Evolutionary conservation across 1,140 invertebrate species (phyloP), one percentile per base, ranked within the genome.

Genomic region (Neelides sp.): DNA sequence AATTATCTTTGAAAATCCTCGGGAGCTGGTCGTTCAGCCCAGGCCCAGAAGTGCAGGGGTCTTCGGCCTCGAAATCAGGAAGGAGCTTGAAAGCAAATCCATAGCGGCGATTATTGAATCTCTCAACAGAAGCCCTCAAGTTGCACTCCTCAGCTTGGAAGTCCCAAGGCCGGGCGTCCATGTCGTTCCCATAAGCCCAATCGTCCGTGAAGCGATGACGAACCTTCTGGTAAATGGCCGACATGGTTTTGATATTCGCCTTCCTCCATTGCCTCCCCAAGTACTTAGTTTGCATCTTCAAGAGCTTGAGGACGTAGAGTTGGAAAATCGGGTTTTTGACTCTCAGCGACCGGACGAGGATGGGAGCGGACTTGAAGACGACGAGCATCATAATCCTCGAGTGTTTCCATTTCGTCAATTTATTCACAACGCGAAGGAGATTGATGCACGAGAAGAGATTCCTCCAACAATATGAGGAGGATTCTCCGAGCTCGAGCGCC

Each of bases 221-320:
- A 46, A 89, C 94, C 77, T 97, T 98, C 44, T 91, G 83, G 69
- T 99, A 99, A 65, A 99, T 99, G 28, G 93, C 91, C 67, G 91
- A 96, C 71, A 99, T 94, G 0, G 92, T 96, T 68, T 97, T 98
- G 94, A 99, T 99, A 67, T 99, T 98, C 1, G 87, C 86, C 70
- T 98, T 98, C 4, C 96, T 76, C 96, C 96, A 99, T 64, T 98
- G 95, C 19, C 96, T 72, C 1, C 96, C 96, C 53, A 99, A 77
- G 72, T 98, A 99, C 67, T 96, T 97, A 0, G 93, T 97, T 74
- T 99, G 96, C 91, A 99, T 97, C 74, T 99, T 99, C 0, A 99
- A 69, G 27, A 98, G 71, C 69, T 99, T 99, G 35, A 99, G 73
- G 4, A 96, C 89, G 68, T 99, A 99, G 45, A 98, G 73, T 70